A percentile compares a stretch with the other conserved stretches of the same genome.
These are phyloP conservation scores for Drosophila tani DNA, from an alignment of 1,140 invertebrate species.

Conservation along the genomic window DNA sequence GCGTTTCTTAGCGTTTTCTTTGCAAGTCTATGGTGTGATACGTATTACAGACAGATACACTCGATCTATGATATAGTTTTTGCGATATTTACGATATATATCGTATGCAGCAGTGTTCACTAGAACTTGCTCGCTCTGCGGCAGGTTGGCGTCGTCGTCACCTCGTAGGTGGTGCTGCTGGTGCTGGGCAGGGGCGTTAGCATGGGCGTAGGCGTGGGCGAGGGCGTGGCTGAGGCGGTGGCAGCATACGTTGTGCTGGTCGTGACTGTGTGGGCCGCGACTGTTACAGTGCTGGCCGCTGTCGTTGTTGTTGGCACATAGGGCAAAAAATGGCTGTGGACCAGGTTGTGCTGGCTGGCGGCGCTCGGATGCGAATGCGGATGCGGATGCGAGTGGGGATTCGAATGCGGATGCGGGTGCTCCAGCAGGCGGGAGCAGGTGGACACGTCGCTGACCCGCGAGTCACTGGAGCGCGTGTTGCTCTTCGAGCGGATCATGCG, in stretches of 20 bases:
- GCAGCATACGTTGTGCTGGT: slow-evolving; percentile 60
- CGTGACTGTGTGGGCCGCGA: slow-evolving; percentile 34
- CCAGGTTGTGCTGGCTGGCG: slow-evolving; percentile 74
- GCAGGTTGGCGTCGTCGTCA: slow-evolving; percentile 60
- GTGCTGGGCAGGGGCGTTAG: slow-evolving; percentile 25
- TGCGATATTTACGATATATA: no score
- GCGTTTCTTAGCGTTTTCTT: slow-evolving; percentile 35
- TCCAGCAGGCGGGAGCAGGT: slow-evolving; percentile 82
- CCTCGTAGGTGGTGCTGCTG: slow-evolving; percentile 40
- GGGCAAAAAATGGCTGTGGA: slow-evolving; percentile 72
- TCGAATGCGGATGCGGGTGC: slow-evolving; percentile 29
- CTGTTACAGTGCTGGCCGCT: slow-evolving; percentile 29
- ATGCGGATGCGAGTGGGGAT: slow-evolving; percentile 3
- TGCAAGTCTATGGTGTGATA: slow-evolving; percentile 31
- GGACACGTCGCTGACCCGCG: slow-evolving; percentile 82
- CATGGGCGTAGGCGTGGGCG: slow-evolving; percentile 30
- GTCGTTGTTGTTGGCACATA: slow-evolving; percentile 82
- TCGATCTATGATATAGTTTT: slow-evolving; percentile 26
- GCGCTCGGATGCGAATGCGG: slow-evolving; percentile 57
- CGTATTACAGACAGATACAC: slow-evolving; percentile 36
- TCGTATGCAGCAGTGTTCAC: slow-evolving; percentile 11
- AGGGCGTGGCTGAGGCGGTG: slow-evolving; percentile 45
- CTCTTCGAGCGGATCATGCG: slow-evolving; percentile 84
- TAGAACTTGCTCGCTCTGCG: slow-evolving; percentile 81
- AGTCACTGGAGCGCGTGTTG: slow-evolving; percentile 83